Evolutionary conservation across 53 echinoderm and acorn worm genomes (phyloP), one percentile per base, ranked within the genome.

Genomic region (Apostichopus leukothele): DNA sequence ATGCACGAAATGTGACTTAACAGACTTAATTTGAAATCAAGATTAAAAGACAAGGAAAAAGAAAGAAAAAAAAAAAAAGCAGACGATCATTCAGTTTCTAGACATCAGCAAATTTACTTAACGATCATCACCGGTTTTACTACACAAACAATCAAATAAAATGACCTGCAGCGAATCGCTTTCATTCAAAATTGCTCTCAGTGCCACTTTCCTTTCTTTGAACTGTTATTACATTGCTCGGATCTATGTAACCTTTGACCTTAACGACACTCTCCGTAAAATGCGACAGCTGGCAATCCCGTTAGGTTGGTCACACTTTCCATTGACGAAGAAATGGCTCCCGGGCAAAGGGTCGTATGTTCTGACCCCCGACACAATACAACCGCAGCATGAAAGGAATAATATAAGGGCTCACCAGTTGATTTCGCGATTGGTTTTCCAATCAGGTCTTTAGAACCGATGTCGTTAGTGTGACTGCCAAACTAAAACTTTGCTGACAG

Each of bases 401-500:
- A 4, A 81, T n/a, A 52, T 54, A 5, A 81, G 4, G 21, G 18
- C 19, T 59, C 81, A 59, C 13, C 60, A 81, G 81, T 81, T 22
- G 54, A 81, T 52, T 54, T n/a, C 23, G 54, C 23, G 53, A 80
- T 80, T 80, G 81, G 81, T 81, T 81, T 81, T 81, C 81, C 23
- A 54, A 81, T 81, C 55, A 81, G 22, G 55, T 81, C 22, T 25
- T 81, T 50, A 50, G 10, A 81, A n/a, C 71, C 20, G 21, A 81
- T 81, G 55, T 59, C 54, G 57, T 81, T 81, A 81, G 59, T 81
- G 59, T 81, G 81, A 54, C 81, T 54, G 59, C 18, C 39, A 81
- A 81, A 81, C 55, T 81, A 81, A 81, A 81, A 81, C 81, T 81
- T 81, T 81, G 81, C 19, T 81, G 81, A 81, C 19, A 81, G 81